Base-by-base conservation (phyloP, 2,888 invertebrate species). In the Nemapogon koenigi region DNA sequence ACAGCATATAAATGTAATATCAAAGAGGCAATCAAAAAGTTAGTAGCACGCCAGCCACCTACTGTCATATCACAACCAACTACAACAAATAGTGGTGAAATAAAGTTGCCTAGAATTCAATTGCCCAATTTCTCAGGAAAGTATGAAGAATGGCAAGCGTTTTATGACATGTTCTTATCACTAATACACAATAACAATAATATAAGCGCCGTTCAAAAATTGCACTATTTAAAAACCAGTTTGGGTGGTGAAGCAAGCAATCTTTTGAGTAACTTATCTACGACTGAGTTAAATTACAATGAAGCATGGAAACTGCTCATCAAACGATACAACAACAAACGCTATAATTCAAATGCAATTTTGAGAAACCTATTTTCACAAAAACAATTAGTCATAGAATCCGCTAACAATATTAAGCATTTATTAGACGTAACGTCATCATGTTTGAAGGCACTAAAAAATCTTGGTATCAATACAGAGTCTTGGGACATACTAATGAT, bases 151-250 rank as follows among this genome's bases (percentile, higher is more conserved):
- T 49, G 44, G 45, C 42, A 43, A 16, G 39, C 45, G 0, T 49
- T 47, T 25, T 22, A 46, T 16, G 50, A 49, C 33, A 40, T 45
- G 35, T 46, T 47, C 38, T 2, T 14, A 4, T 44, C 47, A n/a
- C 11, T 46, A 25, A 46, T 48, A 7, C 44, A 48, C n/a, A 22
- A 41, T 2, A 48, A 48, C 14, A 19, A 29, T 13, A 36, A 2
- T 10, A 15, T 48, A 3, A 35, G 41, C 6, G 7, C 36, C 1
- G 49, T 48, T 3, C 46, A 49, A 32, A 50, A 47, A 31, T 16
- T 48, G 7, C 48, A 48, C 13, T 49, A 51, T 27, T 30, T 51
- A 26, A 51, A 49, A 16, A 28, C 37, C 3, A 46, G 35, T 39
- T 32, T 51, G 10, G 32, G 37, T 1, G 48, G 47, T 15, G 47